Evolutionary conservation across 2,797 vertebrate species (phyloP).

Genomic region (Peromyscus eremicus): DNA sequence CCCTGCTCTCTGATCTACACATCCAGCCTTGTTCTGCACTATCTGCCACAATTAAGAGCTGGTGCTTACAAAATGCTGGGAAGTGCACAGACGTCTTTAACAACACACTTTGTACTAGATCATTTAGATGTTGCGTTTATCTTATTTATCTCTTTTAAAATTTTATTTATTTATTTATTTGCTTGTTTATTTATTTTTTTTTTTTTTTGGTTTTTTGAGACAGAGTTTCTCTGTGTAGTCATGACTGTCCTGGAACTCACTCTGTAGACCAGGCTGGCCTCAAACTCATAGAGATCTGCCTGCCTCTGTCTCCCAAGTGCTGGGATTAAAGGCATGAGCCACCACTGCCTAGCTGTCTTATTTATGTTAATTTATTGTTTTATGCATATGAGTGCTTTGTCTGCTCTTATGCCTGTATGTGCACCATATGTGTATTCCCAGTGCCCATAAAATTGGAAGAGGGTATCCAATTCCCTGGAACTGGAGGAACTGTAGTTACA

Average conservation of each 20-base stretch:
- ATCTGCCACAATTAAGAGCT: background rate
- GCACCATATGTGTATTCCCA: background rate
- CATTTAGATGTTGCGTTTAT: background rate
- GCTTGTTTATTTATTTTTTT: too few species aligned
- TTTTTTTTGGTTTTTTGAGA: too few species aligned
- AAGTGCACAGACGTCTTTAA: background rate
- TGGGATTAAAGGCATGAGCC: too few species aligned
- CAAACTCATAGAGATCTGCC: too few species aligned
- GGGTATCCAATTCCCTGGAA: too few species aligned
- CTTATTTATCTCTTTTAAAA: too few species aligned
- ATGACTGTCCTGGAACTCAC: too few species aligned
- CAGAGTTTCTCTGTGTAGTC: too few species aligned
- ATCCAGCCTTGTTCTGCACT: too few species aligned
- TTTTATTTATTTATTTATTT: background rate
- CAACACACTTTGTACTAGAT: background rate
- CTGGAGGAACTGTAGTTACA: background rate
- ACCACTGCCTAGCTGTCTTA: too few species aligned
- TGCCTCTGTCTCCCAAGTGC: too few species aligned
- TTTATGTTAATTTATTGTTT: background rate
- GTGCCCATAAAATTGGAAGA: background rate
- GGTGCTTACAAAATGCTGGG: background rate
- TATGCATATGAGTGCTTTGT: background rate
- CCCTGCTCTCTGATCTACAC: background rate
- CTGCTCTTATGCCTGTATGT: background rate
- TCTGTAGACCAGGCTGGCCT: too few species aligned